Conservation (phyloP, 2,113 vertebrate genomes). For the Proteles cristata region DNA sequence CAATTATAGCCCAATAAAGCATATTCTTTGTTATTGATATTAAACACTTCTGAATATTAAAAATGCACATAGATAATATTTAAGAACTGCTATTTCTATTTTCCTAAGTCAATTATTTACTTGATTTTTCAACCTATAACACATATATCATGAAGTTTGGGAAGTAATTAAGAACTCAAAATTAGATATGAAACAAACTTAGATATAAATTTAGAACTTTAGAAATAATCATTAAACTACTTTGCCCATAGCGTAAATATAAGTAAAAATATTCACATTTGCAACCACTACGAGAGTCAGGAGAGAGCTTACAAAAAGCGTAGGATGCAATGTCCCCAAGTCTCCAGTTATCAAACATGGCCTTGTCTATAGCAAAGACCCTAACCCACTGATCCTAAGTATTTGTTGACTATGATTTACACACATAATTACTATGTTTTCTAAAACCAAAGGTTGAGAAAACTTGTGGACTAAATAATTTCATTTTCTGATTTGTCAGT, state of each 20-base stretch:
- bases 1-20: neutral
- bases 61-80: neutral
- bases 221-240: neutral
- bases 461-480: neutral
- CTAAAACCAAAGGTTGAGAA: neutral
- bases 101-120: neutral
- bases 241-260: neutral
- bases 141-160: neutral
- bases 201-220: neutral
- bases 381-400: neutral
- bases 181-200: neutral
- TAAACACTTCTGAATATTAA: conserved; percentile 1
- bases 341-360: neutral
- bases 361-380: neutral
- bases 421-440: neutral
- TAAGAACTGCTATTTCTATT: neutral
- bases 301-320: neutral
- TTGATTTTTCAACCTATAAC: neutral
- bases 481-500: neutral
- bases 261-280: neutral
- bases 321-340: neutral
- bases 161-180: neutral
- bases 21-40: neutral
- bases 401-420: neutral
- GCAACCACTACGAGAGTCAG: neutral